phyloP scores from a whole-genome alignment of 2,113 vertebrate species.

The Scortum barcoo region DNA sequence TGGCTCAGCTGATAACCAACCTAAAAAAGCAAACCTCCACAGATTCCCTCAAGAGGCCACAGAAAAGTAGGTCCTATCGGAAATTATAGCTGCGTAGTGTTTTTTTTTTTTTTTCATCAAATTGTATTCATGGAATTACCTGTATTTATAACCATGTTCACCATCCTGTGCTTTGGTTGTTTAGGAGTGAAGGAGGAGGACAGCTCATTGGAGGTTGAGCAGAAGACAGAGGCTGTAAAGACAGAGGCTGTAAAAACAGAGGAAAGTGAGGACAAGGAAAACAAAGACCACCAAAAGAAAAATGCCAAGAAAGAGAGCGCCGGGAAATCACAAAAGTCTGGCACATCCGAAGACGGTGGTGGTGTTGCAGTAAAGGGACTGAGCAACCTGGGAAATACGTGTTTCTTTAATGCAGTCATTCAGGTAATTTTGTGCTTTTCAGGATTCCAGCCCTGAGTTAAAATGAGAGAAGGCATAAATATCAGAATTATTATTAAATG shows the following conservation, averaged over 20 bases:
- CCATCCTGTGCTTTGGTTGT: not conserved
- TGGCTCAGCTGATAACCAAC: constrained; percentile 92
- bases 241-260: constrained; percentile 75
- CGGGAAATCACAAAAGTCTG: constrained; percentile 75
- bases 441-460: not conserved
- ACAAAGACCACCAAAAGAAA: constrained; percentile 83
- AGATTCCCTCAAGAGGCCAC: constrained; percentile 60
- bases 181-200: constrained; percentile 69
- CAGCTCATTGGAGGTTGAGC: constrained; percentile 37
- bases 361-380: constrained; percentile 90
- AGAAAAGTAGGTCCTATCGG: constrained; percentile 82
- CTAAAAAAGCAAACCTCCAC: constrained; percentile 87
- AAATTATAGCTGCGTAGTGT: not conserved
- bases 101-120: not conserved
- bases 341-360: constrained; percentile 42
- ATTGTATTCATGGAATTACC: not conserved
- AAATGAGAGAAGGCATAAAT: not conserved
- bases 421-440: constrained; percentile 86
- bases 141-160: not conserved
- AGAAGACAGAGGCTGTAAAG: constrained; percentile 40
- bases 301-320: constrained; percentile 77
- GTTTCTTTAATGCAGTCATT: constrained; percentile 98
- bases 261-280: constrained; percentile 81
- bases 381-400: constrained; percentile 97
- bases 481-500: not conserved